Percentiles rank a stretch among this genome's conserved stretches.
Evolutionary conservation across 92 coral and sea anemone genomes (phyloP).

Genomic region (Parazoanthus darwini): DNA sequence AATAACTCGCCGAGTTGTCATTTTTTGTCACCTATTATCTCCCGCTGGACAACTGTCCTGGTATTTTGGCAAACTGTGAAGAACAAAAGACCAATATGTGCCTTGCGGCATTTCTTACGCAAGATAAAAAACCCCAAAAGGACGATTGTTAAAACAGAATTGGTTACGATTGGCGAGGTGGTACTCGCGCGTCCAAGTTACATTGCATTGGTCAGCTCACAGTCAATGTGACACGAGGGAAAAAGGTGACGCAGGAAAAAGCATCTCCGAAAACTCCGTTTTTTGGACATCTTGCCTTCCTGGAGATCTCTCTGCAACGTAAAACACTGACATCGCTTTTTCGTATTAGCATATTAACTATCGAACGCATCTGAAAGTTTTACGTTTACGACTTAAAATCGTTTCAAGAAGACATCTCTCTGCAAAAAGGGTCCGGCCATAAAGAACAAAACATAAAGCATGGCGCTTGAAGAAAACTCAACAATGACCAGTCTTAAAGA

Average conservation of each 20-base stretch:
- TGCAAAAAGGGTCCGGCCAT: neutral
- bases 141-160: constrained; percentile 20
- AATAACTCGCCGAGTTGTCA: neutral
- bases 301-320: neutral
- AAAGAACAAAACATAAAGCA: neutral
- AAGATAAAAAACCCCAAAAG: neutral
- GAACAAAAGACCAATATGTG: neutral
- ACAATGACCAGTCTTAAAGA: neutral
- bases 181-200: neutral
- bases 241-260: too few relatives aligned
- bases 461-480: neutral
- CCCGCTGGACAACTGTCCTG: neutral
- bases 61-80: constrained; percentile 35
- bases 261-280: neutral
- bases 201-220: neutral
- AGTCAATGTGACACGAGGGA: neutral
- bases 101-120: neutral
- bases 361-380: neutral
- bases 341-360: neutral
- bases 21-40: neutral
- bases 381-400: neutral
- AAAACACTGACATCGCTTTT: neutral
- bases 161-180: neutral
- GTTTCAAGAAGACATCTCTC: neutral
- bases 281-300: neutral